phyloP scores from a whole-genome alignment of 1,140 invertebrate species.

The Steinernema feltiae region DNA sequence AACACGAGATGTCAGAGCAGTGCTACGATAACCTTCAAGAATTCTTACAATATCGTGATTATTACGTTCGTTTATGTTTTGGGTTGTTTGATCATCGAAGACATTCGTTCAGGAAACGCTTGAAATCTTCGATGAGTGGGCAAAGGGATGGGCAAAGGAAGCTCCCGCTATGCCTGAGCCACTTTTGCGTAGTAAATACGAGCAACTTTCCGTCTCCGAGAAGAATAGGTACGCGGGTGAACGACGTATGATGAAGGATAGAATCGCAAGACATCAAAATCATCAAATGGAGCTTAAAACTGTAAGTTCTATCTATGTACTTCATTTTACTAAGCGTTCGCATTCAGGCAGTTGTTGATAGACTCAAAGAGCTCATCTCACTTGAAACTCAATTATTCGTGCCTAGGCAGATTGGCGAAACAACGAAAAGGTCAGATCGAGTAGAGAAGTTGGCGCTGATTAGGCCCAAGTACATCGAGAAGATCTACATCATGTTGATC shows the following conservation, averaged over 20 bases:
- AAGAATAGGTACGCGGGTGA: not conserved
- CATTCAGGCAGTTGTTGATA: not conserved
- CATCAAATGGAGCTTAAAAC: not conserved
- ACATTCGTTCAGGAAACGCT: not conserved
- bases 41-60: not conserved
- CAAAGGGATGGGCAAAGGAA: not conserved
- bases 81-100: not conserved
- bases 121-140: not conserved
- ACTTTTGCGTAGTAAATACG: not conserved
- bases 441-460: not conserved
- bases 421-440: not conserved
- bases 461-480: not conserved
- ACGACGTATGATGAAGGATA: not conserved
- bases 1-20: not conserved
- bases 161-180: not conserved
- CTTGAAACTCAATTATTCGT: not conserved
- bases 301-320: not conserved
- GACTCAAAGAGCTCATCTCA: not conserved
- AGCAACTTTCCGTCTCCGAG: not conserved
- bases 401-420: not conserved
- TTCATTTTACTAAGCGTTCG: not conserved
- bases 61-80: not conserved
- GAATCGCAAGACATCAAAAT: not conserved
- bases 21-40: not conserved
- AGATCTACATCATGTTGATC: conserved; percentile 1